phyloP scores from a whole-genome alignment of 2,113 vertebrate genomes.

The Pelecanus crispus region DNA sequence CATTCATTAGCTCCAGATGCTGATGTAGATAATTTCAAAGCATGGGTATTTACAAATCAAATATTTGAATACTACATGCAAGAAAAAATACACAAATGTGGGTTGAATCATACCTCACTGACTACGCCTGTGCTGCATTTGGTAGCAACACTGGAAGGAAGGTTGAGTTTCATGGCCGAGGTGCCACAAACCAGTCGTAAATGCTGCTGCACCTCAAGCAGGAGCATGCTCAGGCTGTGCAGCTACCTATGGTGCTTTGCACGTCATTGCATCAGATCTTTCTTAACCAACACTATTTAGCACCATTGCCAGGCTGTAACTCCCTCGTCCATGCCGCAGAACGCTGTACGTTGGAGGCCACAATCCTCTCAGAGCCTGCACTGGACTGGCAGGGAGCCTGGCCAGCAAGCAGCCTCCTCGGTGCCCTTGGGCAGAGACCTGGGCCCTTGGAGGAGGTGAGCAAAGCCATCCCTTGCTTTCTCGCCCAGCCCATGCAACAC shows the following conservation, averaged over 20 bases:
- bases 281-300: not conserved
- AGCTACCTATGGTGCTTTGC: not conserved
- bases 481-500: fast-evolving
- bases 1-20: not conserved
- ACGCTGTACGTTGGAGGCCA: fast-evolving
- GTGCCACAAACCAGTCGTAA: not conserved
- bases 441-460: not conserved
- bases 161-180: not conserved
- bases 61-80: not conserved
- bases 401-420: not conserved
- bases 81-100: not conserved
- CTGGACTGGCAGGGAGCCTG: not conserved
- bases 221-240: not conserved
- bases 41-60: not conserved
- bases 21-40: not conserved
- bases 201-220: not conserved
- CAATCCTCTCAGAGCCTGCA: not conserved
- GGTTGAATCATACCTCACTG: not conserved
- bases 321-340: fast-evolving
- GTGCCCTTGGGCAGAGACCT: not conserved
- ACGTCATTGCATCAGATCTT: not conserved
- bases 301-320: not conserved
- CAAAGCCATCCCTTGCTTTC: not conserved
- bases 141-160: not conserved
- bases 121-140: not conserved